phyloP scores from a whole-genome alignment of 2,888 invertebrate species.

The Lottia scabra region DNA sequence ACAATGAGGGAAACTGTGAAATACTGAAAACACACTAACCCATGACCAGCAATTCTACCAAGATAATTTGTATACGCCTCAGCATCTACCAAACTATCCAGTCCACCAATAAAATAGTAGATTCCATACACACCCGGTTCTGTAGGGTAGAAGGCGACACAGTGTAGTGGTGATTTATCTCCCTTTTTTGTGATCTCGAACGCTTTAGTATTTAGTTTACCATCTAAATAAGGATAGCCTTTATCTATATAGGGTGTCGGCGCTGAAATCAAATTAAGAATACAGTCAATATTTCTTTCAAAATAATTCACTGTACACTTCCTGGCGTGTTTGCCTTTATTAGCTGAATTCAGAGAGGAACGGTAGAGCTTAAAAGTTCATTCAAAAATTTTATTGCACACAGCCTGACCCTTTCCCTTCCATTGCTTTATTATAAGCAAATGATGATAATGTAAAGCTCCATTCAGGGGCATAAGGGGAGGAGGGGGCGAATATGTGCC shows the following conservation, averaged over 20 bases:
- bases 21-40: not conserved
- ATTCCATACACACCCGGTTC: constrained; percentile 9
- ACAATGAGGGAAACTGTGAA: too few species aligned
- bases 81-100: not conserved
- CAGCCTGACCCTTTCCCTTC: too few species aligned
- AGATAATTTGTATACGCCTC: not conserved
- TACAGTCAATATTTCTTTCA: too few species aligned
- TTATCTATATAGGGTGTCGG: constrained; percentile 1
- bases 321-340: too few species aligned
- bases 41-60: constrained; percentile 5
- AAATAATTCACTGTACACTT: too few species aligned
- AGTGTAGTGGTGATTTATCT: constrained; percentile 8
- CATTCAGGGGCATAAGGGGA: too few species aligned
- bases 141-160: not conserved
- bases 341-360: too few species aligned
- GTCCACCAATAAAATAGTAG: constrained; percentile 4
- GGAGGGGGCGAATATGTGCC: too few species aligned
- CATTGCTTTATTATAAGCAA: too few species aligned
- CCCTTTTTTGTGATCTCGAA: not conserved
- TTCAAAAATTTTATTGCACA: too few species aligned
- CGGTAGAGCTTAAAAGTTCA: too few species aligned
- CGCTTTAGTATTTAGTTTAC: not conserved
- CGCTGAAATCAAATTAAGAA: not conserved
- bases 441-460: too few species aligned
- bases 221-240: constrained; percentile 5